Conservation (phyloP, 2,888 invertebrate species). For the Caradrina clavipalpis region DNA sequence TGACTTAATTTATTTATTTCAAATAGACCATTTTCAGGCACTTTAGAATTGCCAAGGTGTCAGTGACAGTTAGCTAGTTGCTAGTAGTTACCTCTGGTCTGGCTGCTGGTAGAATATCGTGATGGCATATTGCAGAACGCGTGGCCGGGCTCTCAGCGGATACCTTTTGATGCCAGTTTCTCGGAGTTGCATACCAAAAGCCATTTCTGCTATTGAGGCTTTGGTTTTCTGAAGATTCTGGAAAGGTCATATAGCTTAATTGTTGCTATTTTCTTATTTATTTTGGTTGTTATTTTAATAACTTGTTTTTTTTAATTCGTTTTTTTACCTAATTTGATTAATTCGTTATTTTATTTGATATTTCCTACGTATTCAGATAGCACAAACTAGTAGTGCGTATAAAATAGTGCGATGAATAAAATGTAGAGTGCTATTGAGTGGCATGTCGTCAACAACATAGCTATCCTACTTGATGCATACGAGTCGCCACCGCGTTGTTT, state of each 20-base stretch:
- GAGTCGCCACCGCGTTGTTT: conserved; percentile 34
- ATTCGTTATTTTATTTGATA: too few species aligned
- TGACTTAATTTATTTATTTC: too few species aligned
- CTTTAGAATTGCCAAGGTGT: too few species aligned
- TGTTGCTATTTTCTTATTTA: neutral
- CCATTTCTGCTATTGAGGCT: conserved; percentile 96
- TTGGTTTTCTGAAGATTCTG: conserved; percentile 96
- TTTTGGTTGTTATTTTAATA: neutral
- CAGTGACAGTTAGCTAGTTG: too few species aligned
- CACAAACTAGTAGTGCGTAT: too few species aligned
- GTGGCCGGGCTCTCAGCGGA: conserved; percentile 95
- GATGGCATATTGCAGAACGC: conserved; percentile 97
- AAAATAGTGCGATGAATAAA: too few species aligned
- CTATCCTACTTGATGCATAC: conserved; percentile 21
- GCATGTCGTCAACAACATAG: conserved; percentile 8
- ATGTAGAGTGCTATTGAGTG: neutral
- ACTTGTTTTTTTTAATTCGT: too few species aligned
- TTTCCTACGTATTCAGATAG: too few species aligned
- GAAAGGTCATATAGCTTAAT: conserved; percentile 1
- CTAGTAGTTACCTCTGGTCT: conserved; percentile 90
- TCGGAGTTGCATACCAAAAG: conserved; percentile 97
- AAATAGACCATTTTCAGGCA: too few species aligned
- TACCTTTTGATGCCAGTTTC: conserved; percentile 97
- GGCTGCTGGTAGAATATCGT: conserved; percentile 96
- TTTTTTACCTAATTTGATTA: too few species aligned